Evolutionary conservation across 1,140 invertebrate genomes (phyloP), one percentile per base, ranked within the genome.

Genomic region (Spodoptera litura): DNA sequence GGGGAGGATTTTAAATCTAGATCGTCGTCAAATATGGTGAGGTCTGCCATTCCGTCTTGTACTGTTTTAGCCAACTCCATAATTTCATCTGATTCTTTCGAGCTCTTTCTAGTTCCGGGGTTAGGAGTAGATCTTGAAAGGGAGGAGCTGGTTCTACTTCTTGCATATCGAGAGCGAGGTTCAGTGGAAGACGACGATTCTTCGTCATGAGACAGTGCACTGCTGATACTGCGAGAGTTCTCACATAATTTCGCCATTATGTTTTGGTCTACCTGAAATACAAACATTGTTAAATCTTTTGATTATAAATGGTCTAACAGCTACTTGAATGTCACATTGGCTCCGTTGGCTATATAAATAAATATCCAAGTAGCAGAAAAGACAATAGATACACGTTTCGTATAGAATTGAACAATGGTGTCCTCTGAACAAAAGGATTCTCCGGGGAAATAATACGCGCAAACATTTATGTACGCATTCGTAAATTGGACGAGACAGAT

Each of bases 11-110:
- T 81, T n/a, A 84, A 84, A 61, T 84, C 82, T 61, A 77, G 79
- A 53, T 89, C 85, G 4, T 92, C 87, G 56, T 91, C 92, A 71
- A 86, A 87, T 25, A 94, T 92, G 4, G 87, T 81, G 13, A 94
- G 84, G 31, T 93, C 90, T 20, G 93, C 91, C 87, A 95, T 95
- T 27, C 93, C 94, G 56, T 95, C 90, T 87, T 91, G 91, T 9
- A 94, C 90, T 3, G 93, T 91, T 86, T 94, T 93, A 2, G 89
- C 89, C 27, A 94, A 62, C 71, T 94, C 93, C 27, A 90, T 80
- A 1, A 90, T 87, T n/a, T 92, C 88, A 27, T 91, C 88, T 5
- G 90, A 87, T 31, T 78, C 81, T 85, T 91, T 93, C 27, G 89
- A 88, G 27, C 51, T 78, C 62, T 89, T 90, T 84, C 91, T 83